These are phyloP conservation scores for Globodera ellingtonae DNA, from an alignment of 1,140 invertebrate genomes.

Conservation along the genomic window DNA sequence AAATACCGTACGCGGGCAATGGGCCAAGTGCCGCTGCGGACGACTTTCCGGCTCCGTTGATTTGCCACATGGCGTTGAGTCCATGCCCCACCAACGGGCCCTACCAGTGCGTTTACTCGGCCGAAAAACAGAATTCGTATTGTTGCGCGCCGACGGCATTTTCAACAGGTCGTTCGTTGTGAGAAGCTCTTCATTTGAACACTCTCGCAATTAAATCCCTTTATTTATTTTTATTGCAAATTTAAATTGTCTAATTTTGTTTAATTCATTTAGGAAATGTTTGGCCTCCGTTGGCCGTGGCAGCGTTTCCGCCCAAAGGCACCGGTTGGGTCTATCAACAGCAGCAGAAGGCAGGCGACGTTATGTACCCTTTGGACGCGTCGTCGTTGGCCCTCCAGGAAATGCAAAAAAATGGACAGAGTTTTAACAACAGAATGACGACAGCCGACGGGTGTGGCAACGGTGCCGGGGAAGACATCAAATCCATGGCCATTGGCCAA, in stretches of 20 bases:
- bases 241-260: conserved; percentile 11
- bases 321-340: not conserved
- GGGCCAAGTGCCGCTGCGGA: conserved; percentile 16
- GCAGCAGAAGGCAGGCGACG: not conserved
- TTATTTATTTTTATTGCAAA: no score
- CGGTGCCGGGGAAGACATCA: not conserved
- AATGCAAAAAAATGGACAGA: not conserved
- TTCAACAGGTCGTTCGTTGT: not conserved
- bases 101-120: conserved; percentile 64
- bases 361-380: not conserved
- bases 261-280: conserved; percentile 35
- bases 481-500: not conserved
- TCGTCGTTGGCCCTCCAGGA: not conserved
- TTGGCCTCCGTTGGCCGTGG: not conserved
- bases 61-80: conserved; percentile 60
- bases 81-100: conserved; percentile 59
- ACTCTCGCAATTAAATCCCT: no score
- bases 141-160: conserved; percentile 54
- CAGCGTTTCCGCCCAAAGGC: conserved; percentile 23
- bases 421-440: conserved; percentile 11
- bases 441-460: not conserved
- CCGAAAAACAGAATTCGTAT: conserved; percentile 63
- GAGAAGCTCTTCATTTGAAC: no score
- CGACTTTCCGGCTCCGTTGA: conserved; percentile 46
- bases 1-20: conserved; percentile 58